These are phyloP conservation scores for Fregata magnificens DNA, from an alignment of 2,113 vertebrate species.

Conservation along the genomic window DNA sequence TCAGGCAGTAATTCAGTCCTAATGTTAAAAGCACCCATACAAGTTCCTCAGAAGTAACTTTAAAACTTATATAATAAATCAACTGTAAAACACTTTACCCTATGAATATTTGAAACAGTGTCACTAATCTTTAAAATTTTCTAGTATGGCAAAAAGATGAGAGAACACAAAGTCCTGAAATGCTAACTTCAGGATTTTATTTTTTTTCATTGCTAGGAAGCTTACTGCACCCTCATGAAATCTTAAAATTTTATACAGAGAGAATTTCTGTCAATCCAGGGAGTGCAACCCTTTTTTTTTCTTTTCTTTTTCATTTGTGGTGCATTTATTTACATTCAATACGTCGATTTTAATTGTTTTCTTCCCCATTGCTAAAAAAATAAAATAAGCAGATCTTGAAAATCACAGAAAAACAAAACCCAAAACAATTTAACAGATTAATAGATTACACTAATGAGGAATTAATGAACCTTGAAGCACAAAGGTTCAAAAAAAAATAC, in stretches of 20 bases:
- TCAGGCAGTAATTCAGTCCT: neutral
- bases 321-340: neutral
- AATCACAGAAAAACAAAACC: neutral
- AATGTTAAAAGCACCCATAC: neutral
- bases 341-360: rapidly evolving
- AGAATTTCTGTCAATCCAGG: neutral
- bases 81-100: neutral
- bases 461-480: neutral
- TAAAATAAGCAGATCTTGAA: neutral
- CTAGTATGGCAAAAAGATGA: neutral
- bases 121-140: neutral
- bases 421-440: neutral
- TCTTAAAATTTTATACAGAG: neutral
- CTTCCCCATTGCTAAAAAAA: neutral
- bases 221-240: neutral
- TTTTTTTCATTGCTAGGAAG: neutral
- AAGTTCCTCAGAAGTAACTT: neutral
- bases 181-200: neutral
- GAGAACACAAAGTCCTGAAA: neutral
- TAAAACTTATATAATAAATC: neutral
- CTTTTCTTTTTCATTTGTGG: neutral
- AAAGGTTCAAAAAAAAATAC: neutral
- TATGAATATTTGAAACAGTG: neutral
- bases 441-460: neutral
- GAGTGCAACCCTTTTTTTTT: rapidly evolving